Evolutionary conservation across 2,113 vertebrate genomes (phyloP).

Genomic region (Podarcis cretensis): DNA sequence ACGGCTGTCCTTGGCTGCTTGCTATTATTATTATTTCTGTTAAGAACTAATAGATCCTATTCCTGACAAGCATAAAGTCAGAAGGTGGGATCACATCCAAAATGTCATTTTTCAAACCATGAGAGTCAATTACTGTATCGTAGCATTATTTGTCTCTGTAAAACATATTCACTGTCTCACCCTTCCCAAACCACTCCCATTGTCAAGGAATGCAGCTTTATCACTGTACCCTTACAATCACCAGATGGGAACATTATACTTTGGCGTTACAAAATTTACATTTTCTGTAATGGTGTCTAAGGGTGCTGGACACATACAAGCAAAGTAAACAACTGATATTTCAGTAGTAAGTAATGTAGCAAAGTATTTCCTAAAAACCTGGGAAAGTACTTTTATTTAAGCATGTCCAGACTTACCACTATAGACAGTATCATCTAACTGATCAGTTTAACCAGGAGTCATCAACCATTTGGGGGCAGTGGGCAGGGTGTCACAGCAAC

Average conservation of each 20-base stretch:
- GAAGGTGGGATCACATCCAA: slow-evolving; percentile 74
- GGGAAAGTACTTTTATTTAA: not conserved
- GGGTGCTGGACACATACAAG: not conserved
- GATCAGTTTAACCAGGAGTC: not conserved
- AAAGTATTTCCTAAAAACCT: not conserved
- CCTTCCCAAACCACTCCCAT: slow-evolving; percentile 57
- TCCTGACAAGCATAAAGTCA: slow-evolving; percentile 76
- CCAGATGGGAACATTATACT: not conserved
- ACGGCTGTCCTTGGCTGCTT: slow-evolving; percentile 77
- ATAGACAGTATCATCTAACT: not conserved
- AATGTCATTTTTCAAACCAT: slow-evolving; percentile 78
- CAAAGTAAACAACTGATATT: not conserved
- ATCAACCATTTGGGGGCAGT: too few relatives aligned
- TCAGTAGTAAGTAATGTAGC: not conserved
- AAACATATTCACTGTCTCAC: slow-evolving; percentile 71
- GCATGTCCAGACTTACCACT: not conserved
- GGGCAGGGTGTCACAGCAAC: too few relatives aligned
- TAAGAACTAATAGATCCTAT: slow-evolving; percentile 75
- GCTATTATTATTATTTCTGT: slow-evolving; percentile 74
- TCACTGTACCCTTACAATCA: slow-evolving; percentile 9
- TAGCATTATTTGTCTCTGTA: slow-evolving; percentile 70
- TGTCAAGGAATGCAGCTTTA: slow-evolving; percentile 44
- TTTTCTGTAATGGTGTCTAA: not conserved
- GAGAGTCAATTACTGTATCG: slow-evolving; percentile 75
- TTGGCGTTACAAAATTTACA: not conserved